Percentiles rank a stretch among this genome's conserved stretches.
Conservation (phyloP, 2,888 invertebrate species). For the Patella depressa region DNA sequence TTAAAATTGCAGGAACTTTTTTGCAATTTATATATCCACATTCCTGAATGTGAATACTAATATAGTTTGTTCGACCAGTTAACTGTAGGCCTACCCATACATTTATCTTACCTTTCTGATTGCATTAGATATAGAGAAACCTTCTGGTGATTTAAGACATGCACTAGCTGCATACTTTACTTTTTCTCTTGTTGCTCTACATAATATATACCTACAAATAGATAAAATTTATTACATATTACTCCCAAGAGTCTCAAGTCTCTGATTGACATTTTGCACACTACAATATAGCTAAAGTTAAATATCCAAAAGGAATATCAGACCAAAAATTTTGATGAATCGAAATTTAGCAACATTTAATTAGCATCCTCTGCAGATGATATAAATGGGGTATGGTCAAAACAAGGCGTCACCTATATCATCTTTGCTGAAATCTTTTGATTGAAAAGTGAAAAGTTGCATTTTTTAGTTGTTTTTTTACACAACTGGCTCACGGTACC, state of each 20-base stretch:
- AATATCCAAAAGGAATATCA: too few species aligned
- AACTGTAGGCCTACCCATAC: not conserved
- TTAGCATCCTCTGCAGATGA: not conserved
- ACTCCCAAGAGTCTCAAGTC: too few species aligned
- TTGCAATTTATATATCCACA: not conserved
- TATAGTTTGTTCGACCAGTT: not conserved
- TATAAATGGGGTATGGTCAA: not conserved
- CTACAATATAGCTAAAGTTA: too few species aligned
- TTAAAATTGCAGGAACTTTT: not conserved
- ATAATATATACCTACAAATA: conserved; percentile 67
- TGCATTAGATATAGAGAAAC: conserved; percentile 52
- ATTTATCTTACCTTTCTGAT: conserved; percentile 40
- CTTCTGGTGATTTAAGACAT: conserved; percentile 40
- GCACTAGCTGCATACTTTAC: conserved; percentile 43
- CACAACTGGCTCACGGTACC: not conserved
- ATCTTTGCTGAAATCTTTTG: not conserved
- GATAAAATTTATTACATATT: not conserved
- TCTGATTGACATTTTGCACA: too few species aligned
- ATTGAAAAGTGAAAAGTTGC: not conserved
- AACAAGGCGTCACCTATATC: not conserved
- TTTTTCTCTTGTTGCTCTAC: conserved; percentile 68
- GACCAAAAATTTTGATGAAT: too few species aligned
- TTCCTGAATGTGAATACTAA: not conserved
- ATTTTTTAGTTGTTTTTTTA: not conserved
- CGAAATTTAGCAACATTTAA: too few species aligned